Evolutionary conservation across 2,888 invertebrate species (phyloP).

Genomic region (Ornithoptera priamus): DNA sequence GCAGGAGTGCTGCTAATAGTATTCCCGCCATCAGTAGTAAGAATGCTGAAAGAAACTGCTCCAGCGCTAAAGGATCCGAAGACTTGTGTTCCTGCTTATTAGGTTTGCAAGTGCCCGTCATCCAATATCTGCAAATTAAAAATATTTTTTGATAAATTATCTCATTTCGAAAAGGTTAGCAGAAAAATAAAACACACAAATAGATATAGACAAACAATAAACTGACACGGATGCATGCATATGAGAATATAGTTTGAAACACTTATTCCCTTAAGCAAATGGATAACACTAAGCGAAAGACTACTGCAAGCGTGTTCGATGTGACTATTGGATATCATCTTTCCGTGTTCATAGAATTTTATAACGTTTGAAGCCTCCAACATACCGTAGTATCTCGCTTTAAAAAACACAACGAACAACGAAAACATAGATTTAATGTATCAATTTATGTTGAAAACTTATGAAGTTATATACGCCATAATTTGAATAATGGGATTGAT

Average conservation of each 20-base stretch:
- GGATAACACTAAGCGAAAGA: conserved; percentile 17
- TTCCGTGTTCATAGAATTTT: not conserved
- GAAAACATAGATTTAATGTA: too few species aligned
- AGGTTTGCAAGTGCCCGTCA: conserved; percentile 97
- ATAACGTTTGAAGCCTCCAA: not conserved
- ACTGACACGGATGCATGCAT: conserved; percentile 23
- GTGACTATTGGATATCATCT: conserved; percentile 6
- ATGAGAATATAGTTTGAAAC: conserved; percentile 5
- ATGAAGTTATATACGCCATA: conserved; percentile 8
- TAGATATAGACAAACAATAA: not conserved
- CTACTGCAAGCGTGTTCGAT: conserved; percentile 17
- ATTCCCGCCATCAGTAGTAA: conserved; percentile 97
- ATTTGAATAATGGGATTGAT: conserved; percentile 24
- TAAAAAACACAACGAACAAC: too few species aligned
- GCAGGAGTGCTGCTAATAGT: conserved; percentile 90
- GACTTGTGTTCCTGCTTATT: conserved; percentile 95
- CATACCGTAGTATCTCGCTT: too few species aligned
- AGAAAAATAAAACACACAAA: conserved; percentile 3
- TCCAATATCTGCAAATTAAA: conserved; percentile 87
- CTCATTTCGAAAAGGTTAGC: not conserved
- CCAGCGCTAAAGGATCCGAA: conserved; percentile 92
- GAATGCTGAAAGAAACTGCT: conserved; percentile 98
- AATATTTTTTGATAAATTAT: not conserved
- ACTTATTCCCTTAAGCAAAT: conserved; percentile 16
- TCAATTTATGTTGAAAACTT: conserved; percentile 2